Base-by-base conservation (phyloP, 2,113 vertebrate genomes). In the Eublepharis macularius region DNA sequence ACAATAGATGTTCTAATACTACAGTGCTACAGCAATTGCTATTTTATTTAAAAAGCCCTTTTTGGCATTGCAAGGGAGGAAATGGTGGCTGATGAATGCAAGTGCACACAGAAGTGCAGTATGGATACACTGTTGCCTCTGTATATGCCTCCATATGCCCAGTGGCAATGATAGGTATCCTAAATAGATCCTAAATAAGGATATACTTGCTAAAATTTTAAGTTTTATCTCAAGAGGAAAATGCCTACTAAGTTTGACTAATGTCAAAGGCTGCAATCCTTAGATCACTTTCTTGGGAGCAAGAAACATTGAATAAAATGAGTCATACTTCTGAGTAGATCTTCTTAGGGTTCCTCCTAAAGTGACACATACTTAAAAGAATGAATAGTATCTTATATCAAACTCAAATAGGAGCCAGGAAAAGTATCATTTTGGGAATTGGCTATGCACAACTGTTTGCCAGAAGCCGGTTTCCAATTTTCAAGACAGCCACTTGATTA, bases 351-450 rank as follows among this genome's bases (percentile, higher is more conserved):
- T n/a, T n/a, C n/a, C n/a, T n/a, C n/a, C n/a, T n/a, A 76, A 89
- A 90, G 89, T 34, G 43, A 34, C 19, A 88, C 74, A 63, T 79
- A 68, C 9, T 72, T 19, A 79, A 86, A 72, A 72, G 60, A 88
- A 91, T 91, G 68, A 69, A 88, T 75, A 86, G 57, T 68, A 43
- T 86, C 76, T 86, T 86, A 69, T 39, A 47, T 82, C 66, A 76
- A 76, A 82, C 26, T 85, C 39, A 69, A 79, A 36, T 8, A 29
- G 1, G 21, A 91, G 78, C 49, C 34, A 79, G 66, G n/a, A 84
- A 80, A 79, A 41, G 17, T 85, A 85, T 11, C 16, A 14, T 79
- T 93, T 86, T 19, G 86, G 87, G 77, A 77, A 66, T 85, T 83
- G 73, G 83, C 2, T 41, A 39, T 45, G 49, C 90, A 54, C 49